Evolutionary conservation across 2,888 invertebrate species (phyloP).

Genomic region (Elegia similella): DNA sequence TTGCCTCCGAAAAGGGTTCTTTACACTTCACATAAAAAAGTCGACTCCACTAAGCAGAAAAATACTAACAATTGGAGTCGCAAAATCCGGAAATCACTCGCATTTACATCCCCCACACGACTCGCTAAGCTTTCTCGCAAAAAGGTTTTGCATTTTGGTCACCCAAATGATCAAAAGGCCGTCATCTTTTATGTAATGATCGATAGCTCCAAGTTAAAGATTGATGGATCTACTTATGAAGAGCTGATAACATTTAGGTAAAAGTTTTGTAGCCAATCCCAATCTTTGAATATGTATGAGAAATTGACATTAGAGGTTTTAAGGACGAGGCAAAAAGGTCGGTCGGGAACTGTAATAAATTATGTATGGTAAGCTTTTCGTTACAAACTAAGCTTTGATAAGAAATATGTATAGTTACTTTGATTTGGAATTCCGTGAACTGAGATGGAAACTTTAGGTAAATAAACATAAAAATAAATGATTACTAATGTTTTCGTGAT

Average conservation of each 20-base stretch:
- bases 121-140: neutral
- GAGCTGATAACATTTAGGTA: neutral
- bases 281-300: constrained; percentile 12
- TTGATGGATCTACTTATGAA: constrained; percentile 7
- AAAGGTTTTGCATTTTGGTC: constrained; percentile 18
- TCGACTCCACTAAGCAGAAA: neutral
- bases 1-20: neutral
- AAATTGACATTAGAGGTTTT: constrained; percentile 8
- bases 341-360: neutral
- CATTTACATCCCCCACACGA: constrained; percentile 10
- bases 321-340: neutral
- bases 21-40: neutral
- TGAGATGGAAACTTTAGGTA: too few species aligned
- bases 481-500: too few species aligned
- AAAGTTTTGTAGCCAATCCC: neutral
- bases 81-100: constrained; percentile 8
- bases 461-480: too few species aligned
- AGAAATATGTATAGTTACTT: neutral
- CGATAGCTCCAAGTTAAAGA: constrained; percentile 12
- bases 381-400: neutral
- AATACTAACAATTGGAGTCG: neutral
- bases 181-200: constrained; percentile 15
- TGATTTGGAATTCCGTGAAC: too few species aligned
- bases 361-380: neutral
- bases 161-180: constrained; percentile 15